Evolutionary conservation across 2,113 vertebrate species (phyloP).

Genomic region (Zosterops pallidus): DNA sequence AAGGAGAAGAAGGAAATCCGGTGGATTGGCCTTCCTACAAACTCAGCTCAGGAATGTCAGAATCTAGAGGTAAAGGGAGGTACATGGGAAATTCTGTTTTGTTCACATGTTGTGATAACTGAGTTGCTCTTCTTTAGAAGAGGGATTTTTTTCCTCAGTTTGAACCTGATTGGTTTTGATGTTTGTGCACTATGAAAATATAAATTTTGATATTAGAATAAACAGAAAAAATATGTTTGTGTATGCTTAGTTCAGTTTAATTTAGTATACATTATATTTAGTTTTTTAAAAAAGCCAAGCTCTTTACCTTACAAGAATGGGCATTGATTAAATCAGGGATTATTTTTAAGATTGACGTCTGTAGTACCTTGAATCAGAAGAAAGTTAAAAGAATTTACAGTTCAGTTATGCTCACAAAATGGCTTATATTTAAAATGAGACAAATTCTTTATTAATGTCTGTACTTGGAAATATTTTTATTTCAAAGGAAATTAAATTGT

Average conservation of each 20-base stretch:
- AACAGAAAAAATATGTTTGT: neutral
- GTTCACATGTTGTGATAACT: neutral
- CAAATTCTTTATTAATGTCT: neutral
- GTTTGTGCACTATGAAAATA: neutral
- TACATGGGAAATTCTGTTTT: neutral
- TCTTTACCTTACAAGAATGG: neutral
- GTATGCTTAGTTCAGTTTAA: neutral
- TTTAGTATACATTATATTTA: neutral
- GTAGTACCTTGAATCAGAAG: neutral
- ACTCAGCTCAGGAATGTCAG: slow-evolving; percentile 87
- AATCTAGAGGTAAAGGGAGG: slow-evolving; percentile 80
- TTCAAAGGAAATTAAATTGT: neutral
- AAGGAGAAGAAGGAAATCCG: slow-evolving; percentile 90
- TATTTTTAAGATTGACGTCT: neutral
- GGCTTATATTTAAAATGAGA: neutral
- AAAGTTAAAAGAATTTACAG: neutral
- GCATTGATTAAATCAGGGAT: neutral
- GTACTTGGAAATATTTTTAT: neutral
- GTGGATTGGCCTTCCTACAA: slow-evolving; percentile 87
- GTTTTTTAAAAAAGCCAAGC: neutral
- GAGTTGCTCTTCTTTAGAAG: neutral
- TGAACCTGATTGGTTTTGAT: neutral
- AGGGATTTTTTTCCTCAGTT: neutral
- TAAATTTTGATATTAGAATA: neutral
- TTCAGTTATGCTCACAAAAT: neutral